Base-by-base conservation (phyloP, 1,140 invertebrate genomes). In the Dreissena rostriformis region DNA sequence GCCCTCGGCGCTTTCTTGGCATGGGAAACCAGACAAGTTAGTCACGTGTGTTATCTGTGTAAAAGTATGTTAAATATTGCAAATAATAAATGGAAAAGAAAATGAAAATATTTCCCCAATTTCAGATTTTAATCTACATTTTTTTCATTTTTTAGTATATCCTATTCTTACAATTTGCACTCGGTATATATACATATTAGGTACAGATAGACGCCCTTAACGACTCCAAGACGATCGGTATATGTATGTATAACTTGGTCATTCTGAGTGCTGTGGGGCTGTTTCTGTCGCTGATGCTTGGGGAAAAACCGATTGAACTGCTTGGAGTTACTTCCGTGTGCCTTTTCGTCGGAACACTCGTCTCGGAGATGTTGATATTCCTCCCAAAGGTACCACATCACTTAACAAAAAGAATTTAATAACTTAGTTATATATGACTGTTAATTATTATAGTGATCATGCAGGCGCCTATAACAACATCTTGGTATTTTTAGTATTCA, bases 211-310 rank as follows among this genome's bases (percentile, higher is more conserved):
- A 86, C 66, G 73, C 80, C 29, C 88, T 95, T 22, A 95, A 95
- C 93, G 98, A 99, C 94, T 98, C 97, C 0, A 95, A 98, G 88
- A 98, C 98, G 92, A 98, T 99, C 14, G 98, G 98, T 85, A 98
- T 99, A 97, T 97, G 97, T 87, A 98, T 99, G 90, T 99, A 99
- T 94, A 99, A 99, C 93, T 98, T 99, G 68, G 98, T 98, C 55
- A 97, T 93, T 80, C 87, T 99, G 10, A 99, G 98, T 91, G 94
- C 99, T 77, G 98, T 99, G 90, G 99, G 98, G 12, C 97, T 97
- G 15, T 98, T 98, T 0, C 98, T 99, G 17, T 96, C 99, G 95
- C 97, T 99, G 11, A 98, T 99, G 84, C 96, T 97, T 68, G 97
- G 97, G 80, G 98, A 99, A 91, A 97, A 98, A 91, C 97, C 99